Evolutionary conservation across 2,888 invertebrate genomes (phyloP).

Genomic region (Euclidia mi): DNA sequence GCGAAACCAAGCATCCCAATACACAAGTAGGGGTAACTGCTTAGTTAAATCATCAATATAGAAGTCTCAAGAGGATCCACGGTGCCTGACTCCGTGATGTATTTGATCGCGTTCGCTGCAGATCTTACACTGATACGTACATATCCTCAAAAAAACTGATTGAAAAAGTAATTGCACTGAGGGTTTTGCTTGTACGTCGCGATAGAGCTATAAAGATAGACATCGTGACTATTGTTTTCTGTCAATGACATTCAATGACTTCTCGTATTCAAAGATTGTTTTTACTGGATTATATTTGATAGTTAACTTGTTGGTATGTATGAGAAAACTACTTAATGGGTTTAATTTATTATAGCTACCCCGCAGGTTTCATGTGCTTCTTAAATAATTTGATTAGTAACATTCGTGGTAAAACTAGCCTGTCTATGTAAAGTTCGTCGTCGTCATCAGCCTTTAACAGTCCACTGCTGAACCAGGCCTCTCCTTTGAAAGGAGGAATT

Average conservation of each 20-base stretch:
- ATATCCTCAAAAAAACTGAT: background rate
- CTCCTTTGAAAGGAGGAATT: too few species aligned
- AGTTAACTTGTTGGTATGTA: too few species aligned
- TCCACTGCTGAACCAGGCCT: too few species aligned
- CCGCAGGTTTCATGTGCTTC: too few species aligned
- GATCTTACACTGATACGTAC: slow-evolving; percentile 8
- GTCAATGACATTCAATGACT: background rate
- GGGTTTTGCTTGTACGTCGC: background rate
- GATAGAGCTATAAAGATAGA: slow-evolving; percentile 1
- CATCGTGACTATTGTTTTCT: background rate
- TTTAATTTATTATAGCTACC: too few species aligned
- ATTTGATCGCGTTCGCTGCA: slow-evolving; percentile 55
- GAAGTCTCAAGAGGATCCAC: slow-evolving; percentile 52
- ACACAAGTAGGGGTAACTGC: slow-evolving; percentile 69
- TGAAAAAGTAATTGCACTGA: slow-evolving; percentile 2
- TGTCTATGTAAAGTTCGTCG: too few species aligned
- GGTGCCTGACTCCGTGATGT: slow-evolving; percentile 61
- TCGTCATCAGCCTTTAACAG: too few species aligned
- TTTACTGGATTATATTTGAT: too few species aligned
- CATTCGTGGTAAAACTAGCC: too few species aligned
- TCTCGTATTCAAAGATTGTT: too few species aligned
- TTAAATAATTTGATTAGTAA: too few species aligned
- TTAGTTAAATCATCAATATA: slow-evolving; percentile 84
- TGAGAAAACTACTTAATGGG: too few species aligned
- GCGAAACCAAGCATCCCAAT: slow-evolving; percentile 58